Conservation (phyloP, 2,797 vertebrate species). For the Lerista edwardsae region DNA sequence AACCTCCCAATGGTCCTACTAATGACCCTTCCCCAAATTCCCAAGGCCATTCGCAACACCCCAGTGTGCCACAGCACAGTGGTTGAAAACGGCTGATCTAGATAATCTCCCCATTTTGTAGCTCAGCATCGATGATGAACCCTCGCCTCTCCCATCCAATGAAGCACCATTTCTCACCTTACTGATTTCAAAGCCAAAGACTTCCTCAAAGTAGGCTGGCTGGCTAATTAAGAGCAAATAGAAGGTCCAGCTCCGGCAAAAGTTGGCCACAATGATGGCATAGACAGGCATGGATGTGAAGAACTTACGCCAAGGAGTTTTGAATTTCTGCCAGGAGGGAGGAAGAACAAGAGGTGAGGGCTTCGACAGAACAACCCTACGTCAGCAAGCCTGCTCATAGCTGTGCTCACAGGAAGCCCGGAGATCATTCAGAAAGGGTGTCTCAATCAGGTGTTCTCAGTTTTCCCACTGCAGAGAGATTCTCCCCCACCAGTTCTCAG, state of each 20-base stretch:
- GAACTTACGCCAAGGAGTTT: slow-evolving; percentile 89
- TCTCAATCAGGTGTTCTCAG: background rate
- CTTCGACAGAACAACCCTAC: background rate
- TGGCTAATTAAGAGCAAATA: slow-evolving; percentile 94
- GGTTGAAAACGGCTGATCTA: background rate
- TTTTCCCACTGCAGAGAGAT: background rate
- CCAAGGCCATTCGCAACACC: too few relatives aligned
- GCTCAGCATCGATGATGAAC: background rate
- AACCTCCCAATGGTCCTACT: too few relatives aligned
- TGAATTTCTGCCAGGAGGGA: slow-evolving; percentile 84
- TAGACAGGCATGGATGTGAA: slow-evolving; percentile 95
- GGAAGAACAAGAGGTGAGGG: slow-evolving; percentile 5
- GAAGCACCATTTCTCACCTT: slow-evolving; percentile 77
- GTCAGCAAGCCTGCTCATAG: background rate
- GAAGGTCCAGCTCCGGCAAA: slow-evolving; percentile 95
- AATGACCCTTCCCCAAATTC: too few relatives aligned
- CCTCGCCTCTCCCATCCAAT: background rate
- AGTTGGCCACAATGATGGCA: slow-evolving; percentile 94
- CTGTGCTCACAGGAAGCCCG: background rate
- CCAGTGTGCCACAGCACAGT: too few relatives aligned
- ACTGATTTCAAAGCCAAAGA: slow-evolving; percentile 93
- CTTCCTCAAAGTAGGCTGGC: slow-evolving; percentile 93
- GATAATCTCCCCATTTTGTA: background rate
- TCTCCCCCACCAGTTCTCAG: background rate
- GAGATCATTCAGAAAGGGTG: background rate